Base-by-base conservation (phyloP, 2,113 vertebrate species). In the Ranitomeya imitator region DNA sequence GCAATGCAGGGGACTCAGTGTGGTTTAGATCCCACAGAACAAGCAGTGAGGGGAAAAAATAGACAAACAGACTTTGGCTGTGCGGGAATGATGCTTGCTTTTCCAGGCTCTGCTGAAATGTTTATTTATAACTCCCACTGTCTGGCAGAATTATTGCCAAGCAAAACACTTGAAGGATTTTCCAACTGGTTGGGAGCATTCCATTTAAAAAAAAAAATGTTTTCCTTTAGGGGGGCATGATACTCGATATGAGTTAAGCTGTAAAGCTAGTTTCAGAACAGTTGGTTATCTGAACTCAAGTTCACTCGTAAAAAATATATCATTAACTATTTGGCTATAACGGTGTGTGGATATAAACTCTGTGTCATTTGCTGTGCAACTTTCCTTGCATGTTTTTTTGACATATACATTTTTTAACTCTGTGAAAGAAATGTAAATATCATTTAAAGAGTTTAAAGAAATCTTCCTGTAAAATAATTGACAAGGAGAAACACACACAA, bases 251-350 rank as follows among this genome's bases (percentile, higher is more conserved):
- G 93, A 94, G 93, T 92, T 92, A 92, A 93, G 93, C 95, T 94
- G 94, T 94, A 95, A 96, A 96, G 96, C 96, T 95, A 93, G 94
- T 95, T 96, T 96, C 95, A 95, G 95, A 95, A 93, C 95, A 94
- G 94, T 81, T 90, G 92, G 92, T 91, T 94, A 94, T 95, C 94
- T 95, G 93, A 93, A 77, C 73, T 84, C 16, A 79, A 83, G 82
- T 84, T 78, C 81, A 84, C 81, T 85, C 37, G 81, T 79, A 26
- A 85, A 78, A 88, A 78, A 85, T 13, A 85, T 51, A 63, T 57
- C 4, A 84, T 84, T 85, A 79, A 85, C 73, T 23, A 59, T 77
- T 79, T 85, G 23, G 9, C 63, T 84, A 18, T 55, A 10, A 9
- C 45, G 63, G 79, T 45, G 26, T 61, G 57, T 54, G 37, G n/a